A percentile compares a stretch with the other conserved stretches of the same genome.
These are phyloP conservation scores for Acanthosepion esculentum DNA, from an alignment of 2,888 invertebrate genomes.

Conservation along the genomic window DNA sequence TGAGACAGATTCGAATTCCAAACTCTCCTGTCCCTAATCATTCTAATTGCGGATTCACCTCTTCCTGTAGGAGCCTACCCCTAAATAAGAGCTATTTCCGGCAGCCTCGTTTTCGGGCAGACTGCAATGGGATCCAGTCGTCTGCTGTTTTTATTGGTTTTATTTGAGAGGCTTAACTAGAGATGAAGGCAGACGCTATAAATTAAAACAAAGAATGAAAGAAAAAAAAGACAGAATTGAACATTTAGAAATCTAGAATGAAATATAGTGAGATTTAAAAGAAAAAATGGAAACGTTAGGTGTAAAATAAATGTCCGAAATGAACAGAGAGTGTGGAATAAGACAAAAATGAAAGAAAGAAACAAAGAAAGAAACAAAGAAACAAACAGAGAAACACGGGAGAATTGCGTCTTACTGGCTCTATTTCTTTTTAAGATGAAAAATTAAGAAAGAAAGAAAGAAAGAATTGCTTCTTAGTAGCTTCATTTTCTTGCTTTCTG, in stretches of 20 bases:
- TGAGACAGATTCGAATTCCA: neutral
- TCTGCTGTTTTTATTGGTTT: slow-evolving; percentile 8
- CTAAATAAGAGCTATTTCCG: slow-evolving; percentile 22
- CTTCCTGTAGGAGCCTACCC: neutral
- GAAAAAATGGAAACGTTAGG: neutral
- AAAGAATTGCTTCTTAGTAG: no score
- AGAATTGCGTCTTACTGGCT: no score
- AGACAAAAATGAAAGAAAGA: neutral
- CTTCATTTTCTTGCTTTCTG: no score
- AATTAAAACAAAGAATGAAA: neutral
- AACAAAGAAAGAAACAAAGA: neutral
- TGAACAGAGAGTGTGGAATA: no score
- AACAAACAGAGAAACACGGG: neutral
- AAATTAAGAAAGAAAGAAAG: no score
- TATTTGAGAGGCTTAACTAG: neutral
- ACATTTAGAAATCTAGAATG: no score
- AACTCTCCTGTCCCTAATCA: neutral
- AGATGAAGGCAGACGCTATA: neutral
- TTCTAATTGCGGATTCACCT: neutral
- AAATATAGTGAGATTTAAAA: no score
- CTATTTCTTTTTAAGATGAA: no score
- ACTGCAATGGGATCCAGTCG: neutral
- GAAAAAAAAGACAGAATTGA: neutral
- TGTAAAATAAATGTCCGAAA: no score
- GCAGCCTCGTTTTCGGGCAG: neutral